phyloP scores from a whole-genome alignment of 2,113 vertebrate genomes.

The Ivindomyrus marchei region DNA sequence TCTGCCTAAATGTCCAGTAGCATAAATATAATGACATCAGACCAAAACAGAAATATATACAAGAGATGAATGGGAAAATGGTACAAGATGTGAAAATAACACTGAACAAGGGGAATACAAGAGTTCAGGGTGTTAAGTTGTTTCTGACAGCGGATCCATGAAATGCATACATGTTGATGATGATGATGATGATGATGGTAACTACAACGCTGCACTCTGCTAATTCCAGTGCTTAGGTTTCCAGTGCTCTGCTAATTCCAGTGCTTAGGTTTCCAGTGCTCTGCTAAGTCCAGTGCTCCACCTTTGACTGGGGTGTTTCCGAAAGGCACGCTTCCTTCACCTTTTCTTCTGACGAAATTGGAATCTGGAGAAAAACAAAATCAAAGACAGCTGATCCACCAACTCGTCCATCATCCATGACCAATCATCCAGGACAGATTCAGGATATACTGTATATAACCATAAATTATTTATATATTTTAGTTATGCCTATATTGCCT shows the following conservation, averaged over 20 bases:
- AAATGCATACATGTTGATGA: neutral
- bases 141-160: neutral
- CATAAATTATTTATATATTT: neutral
- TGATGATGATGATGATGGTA: neutral
- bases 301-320: conserved; percentile 47
- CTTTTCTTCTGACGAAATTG: conserved; percentile 56
- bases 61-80: neutral
- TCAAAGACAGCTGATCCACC: neutral
- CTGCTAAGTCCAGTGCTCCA: conserved; percentile 34
- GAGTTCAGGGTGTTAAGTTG: neutral
- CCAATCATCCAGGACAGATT: neutral
- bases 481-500: neutral
- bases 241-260: neutral
- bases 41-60: neutral
- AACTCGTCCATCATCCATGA: neutral
- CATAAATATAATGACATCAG: neutral
- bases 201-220: neutral
- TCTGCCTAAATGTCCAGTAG: neutral
- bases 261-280: neutral
- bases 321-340: conserved; percentile 56
- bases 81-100: neutral
- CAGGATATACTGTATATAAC: neutral
- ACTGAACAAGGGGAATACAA: neutral
- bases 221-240: neutral
- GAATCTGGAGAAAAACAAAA: conserved; percentile 49